Conservation (phyloP, 2,888 invertebrate genomes). For the Drosophila anceps region DNA sequence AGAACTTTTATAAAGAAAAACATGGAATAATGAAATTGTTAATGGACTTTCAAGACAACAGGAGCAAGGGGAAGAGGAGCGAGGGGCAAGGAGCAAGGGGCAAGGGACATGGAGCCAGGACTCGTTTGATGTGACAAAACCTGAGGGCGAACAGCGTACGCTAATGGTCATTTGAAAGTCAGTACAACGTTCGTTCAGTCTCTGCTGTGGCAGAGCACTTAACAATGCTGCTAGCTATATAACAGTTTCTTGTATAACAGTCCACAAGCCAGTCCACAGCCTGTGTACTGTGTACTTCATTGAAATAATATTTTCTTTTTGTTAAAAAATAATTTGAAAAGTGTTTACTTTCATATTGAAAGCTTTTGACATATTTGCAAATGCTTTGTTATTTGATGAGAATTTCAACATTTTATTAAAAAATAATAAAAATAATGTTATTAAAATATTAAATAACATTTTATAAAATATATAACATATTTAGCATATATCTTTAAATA, state of each 20-base stretch:
- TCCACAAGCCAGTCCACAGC: slow-evolving; percentile 5
- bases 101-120: slow-evolving; percentile 8
- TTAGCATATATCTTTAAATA: no score
- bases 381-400: neutral
- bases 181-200: slow-evolving; percentile 31
- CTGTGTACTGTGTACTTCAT: neutral
- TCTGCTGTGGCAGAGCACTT: neutral
- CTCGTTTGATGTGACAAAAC: slow-evolving; percentile 56
- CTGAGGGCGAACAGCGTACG: neutral
- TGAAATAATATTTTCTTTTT: slow-evolving; percentile 10
- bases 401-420: neutral
- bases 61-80: neutral
- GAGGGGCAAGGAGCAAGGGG: neutral
- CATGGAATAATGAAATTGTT: slow-evolving; percentile 73
- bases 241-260: slow-evolving; percentile 23
- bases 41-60: slow-evolving; percentile 49
- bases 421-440: neutral
- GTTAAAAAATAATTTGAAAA: neutral
- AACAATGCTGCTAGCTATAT: slow-evolving; percentile 21
- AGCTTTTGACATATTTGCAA: slow-evolving; percentile 1
- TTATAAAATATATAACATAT: no score
- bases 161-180: slow-evolving; percentile 60
- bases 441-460: no score
- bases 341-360: neutral
- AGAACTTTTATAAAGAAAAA: slow-evolving; percentile 51